Evolutionary conservation across 1,140 invertebrate genomes (phyloP), one percentile per base, ranked within the genome.

Genomic region (Portunus trituberculatus): DNA sequence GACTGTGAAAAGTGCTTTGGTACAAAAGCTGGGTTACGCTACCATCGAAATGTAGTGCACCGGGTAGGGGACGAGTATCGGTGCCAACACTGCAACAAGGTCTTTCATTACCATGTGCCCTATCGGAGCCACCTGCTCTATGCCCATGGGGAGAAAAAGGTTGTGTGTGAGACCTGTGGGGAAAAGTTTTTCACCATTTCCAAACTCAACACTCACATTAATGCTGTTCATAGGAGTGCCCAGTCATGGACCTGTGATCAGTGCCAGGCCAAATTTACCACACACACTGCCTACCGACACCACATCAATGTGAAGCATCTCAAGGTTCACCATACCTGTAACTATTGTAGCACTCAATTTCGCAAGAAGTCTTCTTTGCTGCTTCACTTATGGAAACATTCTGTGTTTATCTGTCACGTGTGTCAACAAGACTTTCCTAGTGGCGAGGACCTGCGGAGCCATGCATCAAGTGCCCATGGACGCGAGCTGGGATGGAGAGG

Each of bases 141-240:
- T 91, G 94, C 92, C 28, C 96, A 96, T 94, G 96, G 96, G 20
- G 93, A 96, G 48, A 96, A 96, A 89, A 96, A 96, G 59, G 88
- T 96, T 59, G 59, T 96, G 7, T 96, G 96, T 89, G 95, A 96
- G 59, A 96, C 93, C 20, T 96, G 96, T 94, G 96, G 96, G 46
- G 95, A 96, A 16, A 96, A 94, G 88, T 96, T 96, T 39, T 96
- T 96, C 84, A 96, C 96, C 8, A 94, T 96, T 2, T 95, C 96
- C 48, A 96, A 96, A 87, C 91, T 96, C 0, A 96, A 96, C 46
- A 96, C 93, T 52, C 96, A 96, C 86, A 95, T 96, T 14, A 96
- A 96, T 91, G 96, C 96, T 89, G 92, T 95, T 29, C 96, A 96
- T 29, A 95, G 93, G 88, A 96, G 92, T 91, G 96, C 96, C 8